phyloP scores from a whole-genome alignment of 1,140 invertebrate genomes.

The Diachasmimorpha longicaudata region DNA sequence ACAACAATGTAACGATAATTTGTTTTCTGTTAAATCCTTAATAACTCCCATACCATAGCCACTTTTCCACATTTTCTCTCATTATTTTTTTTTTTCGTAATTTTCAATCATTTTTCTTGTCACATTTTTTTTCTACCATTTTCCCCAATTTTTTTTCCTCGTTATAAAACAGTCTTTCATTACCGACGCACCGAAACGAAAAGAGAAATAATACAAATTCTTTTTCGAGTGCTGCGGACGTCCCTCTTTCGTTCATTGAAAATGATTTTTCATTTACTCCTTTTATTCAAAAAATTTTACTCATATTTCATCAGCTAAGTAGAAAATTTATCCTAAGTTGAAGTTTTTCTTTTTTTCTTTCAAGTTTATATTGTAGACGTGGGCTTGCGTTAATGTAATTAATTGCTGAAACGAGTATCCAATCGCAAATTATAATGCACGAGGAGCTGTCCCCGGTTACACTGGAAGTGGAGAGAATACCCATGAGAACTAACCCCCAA shows the following conservation, averaged over 20 bases:
- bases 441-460: background rate
- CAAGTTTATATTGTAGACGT: background rate
- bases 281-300: background rate
- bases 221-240: conserved; percentile 9
- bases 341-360: conserved; percentile 7
- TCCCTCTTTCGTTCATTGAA: conserved; percentile 14
- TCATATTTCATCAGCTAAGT: background rate
- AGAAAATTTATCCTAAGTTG: background rate
- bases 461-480: background rate
- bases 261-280: background rate
- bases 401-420: conserved; percentile 4
- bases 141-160: conserved; percentile 20
- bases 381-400: conserved; percentile 14
- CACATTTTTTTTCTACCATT: conserved; percentile 17
- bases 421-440: conserved; percentile 18
- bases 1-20: conserved; percentile 32
- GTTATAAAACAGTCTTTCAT: conserved; percentile 51
- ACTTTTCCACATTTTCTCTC: conserved; percentile 15
- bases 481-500: background rate
- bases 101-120: conserved; percentile 9
- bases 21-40: conserved; percentile 28
- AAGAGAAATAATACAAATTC: background rate
- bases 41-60: conserved; percentile 28
- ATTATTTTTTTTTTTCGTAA: conserved; percentile 19
- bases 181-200: conserved; percentile 36